A percentile compares a stretch with the other conserved stretches of the same genome.
These are phyloP conservation scores for Labeo calbasu DNA, from an alignment of 2,797 vertebrate genomes.

Conservation along the genomic window DNA sequence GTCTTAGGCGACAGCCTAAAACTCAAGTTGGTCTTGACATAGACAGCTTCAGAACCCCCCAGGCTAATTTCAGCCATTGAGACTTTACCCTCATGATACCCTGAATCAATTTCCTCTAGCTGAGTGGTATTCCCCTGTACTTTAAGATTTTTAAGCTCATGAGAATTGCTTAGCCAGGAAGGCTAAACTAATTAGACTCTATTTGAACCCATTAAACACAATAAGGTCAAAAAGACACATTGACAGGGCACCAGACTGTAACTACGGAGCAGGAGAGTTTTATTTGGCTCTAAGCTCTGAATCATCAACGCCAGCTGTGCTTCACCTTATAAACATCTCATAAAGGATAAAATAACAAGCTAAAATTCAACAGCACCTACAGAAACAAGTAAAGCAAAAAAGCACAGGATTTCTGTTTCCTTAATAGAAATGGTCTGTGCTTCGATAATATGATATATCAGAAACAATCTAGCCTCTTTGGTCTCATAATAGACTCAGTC, in stretches of 20 bases:
- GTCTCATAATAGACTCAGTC: constrained; percentile 19
- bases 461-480: constrained; percentile 17
- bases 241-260: constrained; percentile 40
- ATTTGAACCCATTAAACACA: constrained; percentile 54
- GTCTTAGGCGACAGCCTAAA: not conserved
- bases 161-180: constrained; percentile 47
- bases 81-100: constrained; percentile 32
- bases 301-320: constrained; percentile 47
- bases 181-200: constrained; percentile 55
- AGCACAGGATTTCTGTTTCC: constrained; percentile 3
- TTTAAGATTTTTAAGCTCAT: constrained; percentile 37
- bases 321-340: constrained; percentile 45
- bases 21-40: not conserved
- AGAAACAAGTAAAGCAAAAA: not conserved
- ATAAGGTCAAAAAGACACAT: constrained; percentile 47
- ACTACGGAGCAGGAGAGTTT: constrained; percentile 34
- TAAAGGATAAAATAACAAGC: constrained; percentile 41
- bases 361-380: constrained; percentile 19
- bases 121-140: constrained; percentile 24
- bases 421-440: not conserved
- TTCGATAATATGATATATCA: constrained; percentile 15
- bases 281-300: constrained; percentile 55
- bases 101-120: constrained; percentile 39
- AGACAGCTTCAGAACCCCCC: constrained; percentile 2
- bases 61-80: constrained; percentile 2